These are phyloP conservation scores for Peromyscus polionotus DNA, from an alignment of 2,113 vertebrate species.

Conservation along the genomic window DNA sequence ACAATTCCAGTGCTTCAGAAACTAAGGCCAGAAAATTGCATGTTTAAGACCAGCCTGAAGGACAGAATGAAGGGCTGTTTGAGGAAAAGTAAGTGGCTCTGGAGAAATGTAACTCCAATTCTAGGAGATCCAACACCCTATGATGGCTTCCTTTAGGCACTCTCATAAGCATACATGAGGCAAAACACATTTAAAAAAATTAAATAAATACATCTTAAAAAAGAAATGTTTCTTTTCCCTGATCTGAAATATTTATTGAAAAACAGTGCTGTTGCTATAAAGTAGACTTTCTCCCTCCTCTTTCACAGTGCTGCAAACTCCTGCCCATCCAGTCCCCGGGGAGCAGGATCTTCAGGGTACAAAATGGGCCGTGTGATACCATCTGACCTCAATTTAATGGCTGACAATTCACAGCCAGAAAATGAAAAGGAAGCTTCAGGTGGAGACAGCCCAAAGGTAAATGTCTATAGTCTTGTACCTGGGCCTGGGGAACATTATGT, in stretches of 20 bases:
- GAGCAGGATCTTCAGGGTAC: constrained; percentile 97
- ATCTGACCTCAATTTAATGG: constrained; percentile 96
- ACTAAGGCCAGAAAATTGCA: not conserved
- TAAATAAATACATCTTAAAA: not conserved
- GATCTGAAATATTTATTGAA: not conserved
- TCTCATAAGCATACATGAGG: not conserved
- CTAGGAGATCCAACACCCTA: not conserved
- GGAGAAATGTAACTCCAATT: not conserved
- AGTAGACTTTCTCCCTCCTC: constrained; percentile 67
- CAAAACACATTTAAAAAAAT: not conserved
- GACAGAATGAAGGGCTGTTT: not conserved
- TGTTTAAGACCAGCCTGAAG: not conserved
- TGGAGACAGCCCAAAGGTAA: constrained; percentile 99
- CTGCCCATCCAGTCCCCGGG: constrained; percentile 98
- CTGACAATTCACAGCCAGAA: constrained; percentile 96
- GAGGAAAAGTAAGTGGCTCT: not conserved
- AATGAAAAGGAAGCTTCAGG: constrained; percentile 98
- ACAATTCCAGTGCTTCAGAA: not conserved
- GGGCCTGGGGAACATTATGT: no score
- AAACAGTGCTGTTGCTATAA: constrained; percentile 65
- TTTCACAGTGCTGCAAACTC: constrained; percentile 96
- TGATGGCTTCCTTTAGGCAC: not conserved
- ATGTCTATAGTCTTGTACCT: not conserved
- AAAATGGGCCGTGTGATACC: constrained; percentile 94
- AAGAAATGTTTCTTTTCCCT: not conserved